phyloP scores from a whole-genome alignment of 2,113 vertebrate genomes.

The Danionella cerebrum region DNA sequence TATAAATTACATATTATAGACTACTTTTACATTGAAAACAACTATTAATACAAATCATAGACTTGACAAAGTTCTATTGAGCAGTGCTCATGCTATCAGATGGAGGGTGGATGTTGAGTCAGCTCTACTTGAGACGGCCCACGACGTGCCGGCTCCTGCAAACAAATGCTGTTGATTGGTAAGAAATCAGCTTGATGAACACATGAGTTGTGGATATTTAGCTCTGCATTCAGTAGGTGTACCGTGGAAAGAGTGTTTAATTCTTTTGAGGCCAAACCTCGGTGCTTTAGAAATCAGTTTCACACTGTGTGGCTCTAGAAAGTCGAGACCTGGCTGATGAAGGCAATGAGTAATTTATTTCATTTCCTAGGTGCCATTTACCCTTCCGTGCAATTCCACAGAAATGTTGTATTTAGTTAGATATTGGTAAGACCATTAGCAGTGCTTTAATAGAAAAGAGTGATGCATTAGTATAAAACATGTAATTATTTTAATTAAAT shows the following conservation, averaged over 20 bases:
- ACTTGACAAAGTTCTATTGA: not conserved
- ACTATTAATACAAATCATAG: not conserved
- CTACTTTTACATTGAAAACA: not conserved
- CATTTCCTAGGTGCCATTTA: slow-evolving; percentile 48
- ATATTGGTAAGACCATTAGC: too few relatives aligned
- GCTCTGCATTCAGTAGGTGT: slow-evolving; percentile 36
- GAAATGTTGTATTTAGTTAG: slow-evolving; percentile 45
- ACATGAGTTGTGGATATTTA: slow-evolving; percentile 44
- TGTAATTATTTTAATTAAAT: too few relatives aligned
- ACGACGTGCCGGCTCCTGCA: slow-evolving; percentile 30
- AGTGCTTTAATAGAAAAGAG: too few relatives aligned
- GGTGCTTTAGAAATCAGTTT: slow-evolving; percentile 56
- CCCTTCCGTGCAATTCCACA: slow-evolving; percentile 36
- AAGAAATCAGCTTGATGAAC: too few relatives aligned
- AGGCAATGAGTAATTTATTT: slow-evolving; percentile 57
- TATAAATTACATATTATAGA: not conserved
- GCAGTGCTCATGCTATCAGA: not conserved
- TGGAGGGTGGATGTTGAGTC: slow-evolving; percentile 32
- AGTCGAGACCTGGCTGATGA: slow-evolving; percentile 47
- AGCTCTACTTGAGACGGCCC: slow-evolving; percentile 5
- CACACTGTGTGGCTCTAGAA: slow-evolving; percentile 41
- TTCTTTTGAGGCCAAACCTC: slow-evolving; percentile 38
- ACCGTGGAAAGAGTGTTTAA: slow-evolving; percentile 45
- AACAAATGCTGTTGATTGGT: slow-evolving; percentile 48
- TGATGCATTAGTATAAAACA: slow-evolving; percentile 6